Evolutionary conservation across 2,888 invertebrate species (phyloP).

Genomic region (Meteorus cinctellus): DNA sequence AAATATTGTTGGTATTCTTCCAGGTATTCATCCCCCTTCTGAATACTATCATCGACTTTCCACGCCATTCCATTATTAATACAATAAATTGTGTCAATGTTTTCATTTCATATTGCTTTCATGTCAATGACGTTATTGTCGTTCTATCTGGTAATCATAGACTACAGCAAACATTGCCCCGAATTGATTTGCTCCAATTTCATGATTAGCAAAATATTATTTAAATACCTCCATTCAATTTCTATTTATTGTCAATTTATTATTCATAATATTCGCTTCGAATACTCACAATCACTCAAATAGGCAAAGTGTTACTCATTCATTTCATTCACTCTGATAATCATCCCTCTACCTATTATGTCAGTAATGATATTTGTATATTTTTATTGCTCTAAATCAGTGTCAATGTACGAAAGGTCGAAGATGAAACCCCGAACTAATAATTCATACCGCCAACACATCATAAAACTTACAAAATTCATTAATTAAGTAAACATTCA

Average conservation of each 20-base stretch:
- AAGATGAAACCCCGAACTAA: slow-evolving; percentile 37
- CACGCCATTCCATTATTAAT: no score
- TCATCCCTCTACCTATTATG: not conserved
- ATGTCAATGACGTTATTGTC: not conserved
- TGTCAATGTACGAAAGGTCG: slow-evolving; percentile 37
- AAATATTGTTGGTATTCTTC: no score
- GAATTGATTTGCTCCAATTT: slow-evolving; percentile 27
- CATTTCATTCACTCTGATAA: no score
- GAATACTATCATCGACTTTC: no score
- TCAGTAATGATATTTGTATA: not conserved
- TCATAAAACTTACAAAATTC: not conserved
- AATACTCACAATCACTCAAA: not conserved
- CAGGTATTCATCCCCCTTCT: no score
- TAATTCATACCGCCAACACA: no score
- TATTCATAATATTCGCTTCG: not conserved
- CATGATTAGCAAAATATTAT: not conserved
- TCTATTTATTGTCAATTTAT: not conserved
- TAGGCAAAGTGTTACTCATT: no score
- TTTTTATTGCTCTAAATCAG: not conserved
- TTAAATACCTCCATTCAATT: slow-evolving; percentile 9
- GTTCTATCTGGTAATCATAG: not conserved
- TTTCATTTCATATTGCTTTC: not conserved
- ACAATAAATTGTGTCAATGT: no score
- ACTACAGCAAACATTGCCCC: not conserved
- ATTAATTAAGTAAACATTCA: not conserved